Conservation (phyloP, 2,888 invertebrate species). For the Drosophila testacea region DNA sequence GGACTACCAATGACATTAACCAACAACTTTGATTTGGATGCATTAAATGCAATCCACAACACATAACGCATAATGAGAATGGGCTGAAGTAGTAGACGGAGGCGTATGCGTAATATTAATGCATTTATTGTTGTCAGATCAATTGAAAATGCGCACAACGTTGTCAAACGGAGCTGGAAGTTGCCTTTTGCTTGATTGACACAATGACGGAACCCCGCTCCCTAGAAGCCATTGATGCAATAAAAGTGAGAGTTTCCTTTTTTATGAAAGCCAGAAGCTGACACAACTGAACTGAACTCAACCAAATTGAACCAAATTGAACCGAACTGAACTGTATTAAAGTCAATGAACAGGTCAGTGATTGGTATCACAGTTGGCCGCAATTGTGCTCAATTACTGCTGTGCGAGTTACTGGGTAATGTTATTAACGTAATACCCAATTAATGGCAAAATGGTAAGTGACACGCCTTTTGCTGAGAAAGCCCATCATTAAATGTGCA, state of each 20-base stretch:
- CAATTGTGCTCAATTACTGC: constrained; percentile 52
- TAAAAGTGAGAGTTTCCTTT: constrained; percentile 63
- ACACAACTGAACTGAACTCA: constrained; percentile 28
- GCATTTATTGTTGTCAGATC: constrained; percentile 51
- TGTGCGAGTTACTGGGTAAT: constrained; percentile 13
- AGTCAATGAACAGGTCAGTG: constrained; percentile 55
- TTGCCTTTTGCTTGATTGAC: constrained; percentile 57
- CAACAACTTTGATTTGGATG: constrained; percentile 36
- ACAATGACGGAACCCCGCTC: constrained; percentile 12
- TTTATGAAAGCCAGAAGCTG: constrained; percentile 38
- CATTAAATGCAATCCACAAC: constrained; percentile 47
- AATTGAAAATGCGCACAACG: constrained; percentile 48
- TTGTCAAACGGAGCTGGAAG: constrained; percentile 35
- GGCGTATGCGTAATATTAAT: constrained; percentile 55
- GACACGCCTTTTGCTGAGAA: constrained; percentile 48
- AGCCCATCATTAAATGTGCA: constrained; percentile 61
- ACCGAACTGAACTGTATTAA: neutral
- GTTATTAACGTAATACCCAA: constrained; percentile 62
- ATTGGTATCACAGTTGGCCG: constrained; percentile 45
- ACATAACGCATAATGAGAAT: constrained; percentile 5
- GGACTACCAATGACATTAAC: constrained; percentile 60
- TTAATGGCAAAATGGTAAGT: constrained; percentile 52
- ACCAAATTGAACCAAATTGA: neutral
- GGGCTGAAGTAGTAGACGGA: neutral
- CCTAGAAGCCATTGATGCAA: constrained; percentile 45